phyloP scores from a whole-genome alignment of 1,140 invertebrate species.

The Atta colombica region DNA sequence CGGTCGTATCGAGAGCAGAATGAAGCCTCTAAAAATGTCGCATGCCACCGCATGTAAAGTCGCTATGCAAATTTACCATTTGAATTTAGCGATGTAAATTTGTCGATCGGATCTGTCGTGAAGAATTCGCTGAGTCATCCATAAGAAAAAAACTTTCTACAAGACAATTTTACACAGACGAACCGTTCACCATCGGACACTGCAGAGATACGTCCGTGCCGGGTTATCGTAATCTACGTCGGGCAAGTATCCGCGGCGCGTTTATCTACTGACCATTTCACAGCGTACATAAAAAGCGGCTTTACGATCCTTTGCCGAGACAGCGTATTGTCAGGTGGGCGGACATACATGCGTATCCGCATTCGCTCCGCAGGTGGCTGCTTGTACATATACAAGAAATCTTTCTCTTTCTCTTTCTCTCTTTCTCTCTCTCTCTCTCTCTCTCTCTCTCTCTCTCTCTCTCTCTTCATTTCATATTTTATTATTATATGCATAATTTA shows the following conservation, averaged over 20 bases:
- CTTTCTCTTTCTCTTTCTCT: no score
- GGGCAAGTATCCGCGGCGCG: conserved; percentile 34
- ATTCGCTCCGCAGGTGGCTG: conserved; percentile 52
- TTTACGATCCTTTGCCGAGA: conserved; percentile 63
- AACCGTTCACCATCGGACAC: background rate
- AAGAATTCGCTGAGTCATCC: background rate
- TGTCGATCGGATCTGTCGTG: background rate
- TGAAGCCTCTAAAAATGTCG: background rate
- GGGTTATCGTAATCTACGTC: conserved; percentile 51
- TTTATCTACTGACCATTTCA: conserved; percentile 57
- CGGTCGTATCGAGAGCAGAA: background rate
- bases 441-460: no score
- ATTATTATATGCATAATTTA: no score
- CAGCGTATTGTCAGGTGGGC: conserved; percentile 65
- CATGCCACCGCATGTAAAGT: background rate
- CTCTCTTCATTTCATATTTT: no score
- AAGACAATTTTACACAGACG: conserved; percentile 26
- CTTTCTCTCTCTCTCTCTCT: no score
- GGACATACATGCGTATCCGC: conserved; percentile 16
- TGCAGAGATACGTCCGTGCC: background rate
- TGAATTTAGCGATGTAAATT: conserved; percentile 14
- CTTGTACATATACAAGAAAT: conserved; percentile 2
- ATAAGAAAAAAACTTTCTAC: background rate
- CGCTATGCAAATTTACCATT: background rate
- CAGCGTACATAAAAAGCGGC: conserved; percentile 39